A percentile compares a stretch with the other conserved stretches of the same genome.
phyloP scores from a whole-genome alignment of 2,797 vertebrate species.

The Pseudochaenichthys georgianus region DNA sequence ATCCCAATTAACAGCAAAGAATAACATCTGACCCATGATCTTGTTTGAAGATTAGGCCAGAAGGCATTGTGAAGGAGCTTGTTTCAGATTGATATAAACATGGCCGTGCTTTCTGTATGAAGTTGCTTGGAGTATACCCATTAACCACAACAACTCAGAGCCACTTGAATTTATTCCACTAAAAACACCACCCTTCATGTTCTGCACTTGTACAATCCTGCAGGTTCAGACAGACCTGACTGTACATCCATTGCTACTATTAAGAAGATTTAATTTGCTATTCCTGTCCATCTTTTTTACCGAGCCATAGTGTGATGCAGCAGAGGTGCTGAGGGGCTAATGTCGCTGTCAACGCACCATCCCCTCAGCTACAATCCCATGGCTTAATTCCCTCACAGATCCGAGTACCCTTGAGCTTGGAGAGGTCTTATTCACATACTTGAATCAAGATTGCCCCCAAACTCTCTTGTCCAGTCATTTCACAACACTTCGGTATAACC shows the following conservation, averaged over 20 bases:
- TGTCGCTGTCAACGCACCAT: slow-evolving; percentile 71
- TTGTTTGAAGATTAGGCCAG: slow-evolving; percentile 55
- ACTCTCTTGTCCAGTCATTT: slow-evolving; percentile 71
- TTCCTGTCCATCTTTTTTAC: slow-evolving; percentile 71
- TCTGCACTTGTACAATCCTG: slow-evolving; percentile 46
- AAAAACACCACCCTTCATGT: slow-evolving; percentile 63
- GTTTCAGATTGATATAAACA: slow-evolving; percentile 71
- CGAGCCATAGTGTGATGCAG: slow-evolving; percentile 52
- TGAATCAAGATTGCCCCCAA: slow-evolving; percentile 73
- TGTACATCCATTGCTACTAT: slow-evolving; percentile 66
- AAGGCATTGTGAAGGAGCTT: slow-evolving; percentile 54
- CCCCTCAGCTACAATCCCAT: slow-evolving; percentile 70
- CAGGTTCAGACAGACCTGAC: slow-evolving; percentile 67
- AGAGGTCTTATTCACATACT: slow-evolving; percentile 77
- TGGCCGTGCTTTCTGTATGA: slow-evolving; percentile 52
- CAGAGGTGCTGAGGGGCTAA: slow-evolving; percentile 69
- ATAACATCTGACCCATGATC: slow-evolving; percentile 34
- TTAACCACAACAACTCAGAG: slow-evolving; percentile 80
- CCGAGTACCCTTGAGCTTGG: slow-evolving; percentile 72
- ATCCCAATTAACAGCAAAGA: slow-evolving; percentile 45
- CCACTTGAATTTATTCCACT: slow-evolving; percentile 73
- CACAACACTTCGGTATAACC: slow-evolving; percentile 63
- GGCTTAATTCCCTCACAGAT: slow-evolving; percentile 76
- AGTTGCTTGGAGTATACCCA: slow-evolving; percentile 69
- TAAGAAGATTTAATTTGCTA: slow-evolving; percentile 77